Percentiles rank a stretch among this genome's conserved stretches.
Evolutionary conservation across 2,888 invertebrate species (phyloP).

Genomic region (Rhagonycha lutea): DNA sequence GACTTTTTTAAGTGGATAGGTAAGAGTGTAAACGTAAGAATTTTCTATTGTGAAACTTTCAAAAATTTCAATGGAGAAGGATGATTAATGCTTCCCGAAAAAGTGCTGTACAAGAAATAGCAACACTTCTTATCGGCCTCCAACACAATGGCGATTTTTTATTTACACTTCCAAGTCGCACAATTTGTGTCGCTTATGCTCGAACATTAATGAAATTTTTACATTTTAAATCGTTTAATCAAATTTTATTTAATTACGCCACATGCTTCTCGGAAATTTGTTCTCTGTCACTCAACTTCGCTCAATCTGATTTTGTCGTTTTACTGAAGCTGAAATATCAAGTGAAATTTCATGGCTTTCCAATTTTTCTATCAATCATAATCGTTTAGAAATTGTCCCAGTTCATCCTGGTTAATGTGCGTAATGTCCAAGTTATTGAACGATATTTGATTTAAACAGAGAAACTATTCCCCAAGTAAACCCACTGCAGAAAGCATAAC

Average conservation of each 20-base stretch:
- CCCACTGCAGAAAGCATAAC: background rate
- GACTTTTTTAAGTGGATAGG: slow-evolving; percentile 13
- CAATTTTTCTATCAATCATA: background rate
- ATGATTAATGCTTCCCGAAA: background rate
- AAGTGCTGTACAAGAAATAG: background rate
- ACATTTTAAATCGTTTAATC: background rate
- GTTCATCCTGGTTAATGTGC: background rate
- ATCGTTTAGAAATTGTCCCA: background rate
- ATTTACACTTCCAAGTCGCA: background rate
- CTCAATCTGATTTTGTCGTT: background rate
- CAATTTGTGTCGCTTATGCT: background rate
- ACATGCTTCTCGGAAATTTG: background rate
- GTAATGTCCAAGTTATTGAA: background rate
- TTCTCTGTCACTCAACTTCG: background rate
- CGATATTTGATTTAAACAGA: background rate
- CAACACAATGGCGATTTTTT: background rate
- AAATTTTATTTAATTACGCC: background rate
- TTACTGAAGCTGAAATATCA: background rate
- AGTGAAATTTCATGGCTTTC: background rate
- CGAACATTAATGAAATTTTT: background rate
- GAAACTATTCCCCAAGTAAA: background rate
- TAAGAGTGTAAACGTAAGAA: background rate
- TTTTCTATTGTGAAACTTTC: background rate
- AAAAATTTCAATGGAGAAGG: background rate
- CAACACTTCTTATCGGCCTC: background rate